Evolutionary conservation across 2,888 invertebrate species (phyloP), one percentile per base, ranked within the genome.

Genomic region (Anodontia alba): DNA sequence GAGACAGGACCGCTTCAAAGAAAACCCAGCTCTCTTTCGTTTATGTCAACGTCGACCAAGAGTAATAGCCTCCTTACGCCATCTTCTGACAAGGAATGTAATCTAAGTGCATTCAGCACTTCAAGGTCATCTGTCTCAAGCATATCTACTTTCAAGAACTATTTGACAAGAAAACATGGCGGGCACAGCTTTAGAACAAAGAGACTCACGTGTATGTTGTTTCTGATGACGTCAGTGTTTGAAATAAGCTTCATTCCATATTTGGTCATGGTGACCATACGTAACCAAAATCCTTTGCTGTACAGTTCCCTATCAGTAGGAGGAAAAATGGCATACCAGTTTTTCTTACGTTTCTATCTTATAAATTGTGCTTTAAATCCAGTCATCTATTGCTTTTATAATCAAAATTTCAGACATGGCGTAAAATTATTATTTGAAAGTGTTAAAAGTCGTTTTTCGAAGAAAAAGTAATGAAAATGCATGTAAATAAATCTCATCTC

Each of bases 361-460:
- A 84, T 84, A n/a, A 84, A 84, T 26, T 84, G 84, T 81, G 84
- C 84, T n/a, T 43, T 84, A 43, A 84, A 84, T 75, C 84, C 84
- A 0, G 67, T 84, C 36, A 84, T 84, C 51, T 84, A 84, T 31
- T 84, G 84, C 62, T 84, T 84, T 66, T 84, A 84, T 42, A 84
- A 84, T 73, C 84, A 84, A 42, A 84, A 84, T 54, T 84, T 84
- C 57, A 36, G 84, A 57, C 84, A 84, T 66, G 84, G 84, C 29
- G 84, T 84, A 0, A 76, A 77, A 51, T 36, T 77, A 23, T 38
- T 84, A 15, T 84, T 81, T 72, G 43, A 72, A 57, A 78, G 84
- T 77, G 67, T 84, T 31, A 81, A 81, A 70, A 26, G 15, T n/a
- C 23, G 54, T 54, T 26, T 54, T 26, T 54, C 23, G 3, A 54